Evolutionary conservation across 2,797 vertebrate species (phyloP).

Genomic region (Merluccius polli): DNA sequence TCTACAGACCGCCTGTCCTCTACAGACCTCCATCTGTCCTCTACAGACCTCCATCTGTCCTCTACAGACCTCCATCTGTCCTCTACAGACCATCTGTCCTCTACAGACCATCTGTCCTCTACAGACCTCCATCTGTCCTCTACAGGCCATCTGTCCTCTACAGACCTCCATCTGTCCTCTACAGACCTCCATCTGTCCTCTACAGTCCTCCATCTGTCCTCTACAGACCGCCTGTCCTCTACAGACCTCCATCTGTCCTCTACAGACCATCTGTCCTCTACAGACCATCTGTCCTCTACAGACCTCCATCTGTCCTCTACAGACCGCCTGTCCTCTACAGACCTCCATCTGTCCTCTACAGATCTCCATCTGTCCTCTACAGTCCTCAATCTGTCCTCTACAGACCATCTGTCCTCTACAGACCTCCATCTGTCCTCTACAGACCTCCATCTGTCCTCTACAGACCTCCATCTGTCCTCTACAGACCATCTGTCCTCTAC

Average conservation of each 20-base stretch:
- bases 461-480: slow-evolving; percentile 1
- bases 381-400: too few relatives aligned
- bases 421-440: too few relatives aligned
- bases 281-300: slow-evolving; percentile 60
- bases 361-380: too few relatives aligned
- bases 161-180: slow-evolving; percentile 1
- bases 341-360: background rate
- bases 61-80: too few relatives aligned
- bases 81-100: too few relatives aligned
- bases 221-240: too few relatives aligned
- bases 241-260: too few relatives aligned
- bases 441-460: too few relatives aligned
- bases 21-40: background rate
- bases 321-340: background rate
- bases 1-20: background rate
- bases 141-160: too few relatives aligned
- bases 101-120: background rate
- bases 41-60: background rate
- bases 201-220: too few relatives aligned
- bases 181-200: background rate
- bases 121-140: too few relatives aligned
- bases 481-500: background rate
- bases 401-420: too few relatives aligned
- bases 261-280: slow-evolving; percentile 62
- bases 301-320: slow-evolving; percentile 38